Percentiles rank a stretch among this genome's conserved stretches.
Conservation (phyloP, 2,797 vertebrate species). For the Phyllotis vaccarum region DNA sequence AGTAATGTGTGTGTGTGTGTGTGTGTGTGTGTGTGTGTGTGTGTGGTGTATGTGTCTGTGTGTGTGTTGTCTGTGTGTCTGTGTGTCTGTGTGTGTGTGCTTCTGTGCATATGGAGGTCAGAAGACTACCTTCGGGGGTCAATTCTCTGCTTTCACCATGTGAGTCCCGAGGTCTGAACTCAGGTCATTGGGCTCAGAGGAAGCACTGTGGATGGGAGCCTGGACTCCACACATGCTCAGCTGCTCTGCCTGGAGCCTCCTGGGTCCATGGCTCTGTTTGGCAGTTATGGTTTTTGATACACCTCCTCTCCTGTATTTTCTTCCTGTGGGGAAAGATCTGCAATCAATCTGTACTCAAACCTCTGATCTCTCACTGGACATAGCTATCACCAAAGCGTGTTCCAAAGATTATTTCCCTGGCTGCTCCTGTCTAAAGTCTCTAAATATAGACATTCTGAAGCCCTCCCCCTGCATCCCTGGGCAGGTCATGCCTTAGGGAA, state of each 20-base stretch:
- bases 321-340: neutral
- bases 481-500: neutral
- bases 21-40: too few species aligned
- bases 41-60: neutral
- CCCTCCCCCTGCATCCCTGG: neutral
- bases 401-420: neutral
- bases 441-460: conserved; percentile 42
- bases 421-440: neutral
- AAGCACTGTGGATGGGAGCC: too few species aligned
- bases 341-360: neutral
- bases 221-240: neutral
- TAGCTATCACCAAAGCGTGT: neutral
- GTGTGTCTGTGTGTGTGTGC: too few species aligned
- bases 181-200: neutral
- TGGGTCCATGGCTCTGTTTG: too few species aligned
- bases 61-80: neutral
- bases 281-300: neutral
- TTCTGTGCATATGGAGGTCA: neutral
- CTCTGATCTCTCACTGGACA: neutral
- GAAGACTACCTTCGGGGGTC: neutral
- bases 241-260: neutral
- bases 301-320: neutral
- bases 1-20: neutral
- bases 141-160: neutral
- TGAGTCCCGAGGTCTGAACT: neutral